A percentile compares a stretch with the other conserved stretches of the same genome.
Conservation (phyloP, 2,888 invertebrate genomes). For the Philereme transversata region DNA sequence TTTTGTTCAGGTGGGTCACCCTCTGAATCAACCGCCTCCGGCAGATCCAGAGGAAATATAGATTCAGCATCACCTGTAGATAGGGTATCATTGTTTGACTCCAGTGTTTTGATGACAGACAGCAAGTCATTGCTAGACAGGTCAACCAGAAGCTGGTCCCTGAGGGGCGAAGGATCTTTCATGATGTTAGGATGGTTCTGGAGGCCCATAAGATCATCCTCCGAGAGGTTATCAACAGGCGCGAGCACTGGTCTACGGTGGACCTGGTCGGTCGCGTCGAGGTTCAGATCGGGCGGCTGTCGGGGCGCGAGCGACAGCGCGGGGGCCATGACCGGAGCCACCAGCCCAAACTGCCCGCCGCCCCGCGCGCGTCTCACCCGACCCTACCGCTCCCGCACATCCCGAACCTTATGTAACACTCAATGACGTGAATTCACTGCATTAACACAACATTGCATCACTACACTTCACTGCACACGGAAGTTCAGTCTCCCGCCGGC, state of each 20-base stretch:
- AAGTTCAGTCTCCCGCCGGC: slow-evolving; percentile 69
- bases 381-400: slow-evolving; percentile 66
- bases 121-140: slow-evolving; percentile 85
- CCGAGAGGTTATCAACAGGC: slow-evolving; percentile 82
- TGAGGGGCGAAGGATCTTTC: slow-evolving; percentile 83
- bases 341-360: slow-evolving; percentile 28
- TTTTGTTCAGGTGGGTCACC: slow-evolving; percentile 80
- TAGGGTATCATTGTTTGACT: slow-evolving; percentile 73
- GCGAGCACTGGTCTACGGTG: slow-evolving; percentile 73
- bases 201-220: slow-evolving; percentile 84
- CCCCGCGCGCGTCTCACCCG: slow-evolving; percentile 67
- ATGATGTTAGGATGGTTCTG: slow-evolving; percentile 82
- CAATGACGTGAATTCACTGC: slow-evolving; percentile 55
- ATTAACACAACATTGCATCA: slow-evolving; percentile 57
- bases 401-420: slow-evolving; percentile 73
- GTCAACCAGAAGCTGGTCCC: slow-evolving; percentile 87
- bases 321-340: slow-evolving; percentile 95
- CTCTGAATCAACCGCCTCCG: slow-evolving; percentile 81
- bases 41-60: slow-evolving; percentile 75
- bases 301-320: slow-evolving; percentile 91
- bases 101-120: slow-evolving; percentile 90
- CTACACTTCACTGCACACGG: slow-evolving; percentile 56
- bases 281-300: slow-evolving; percentile 61
- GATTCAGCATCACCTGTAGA: slow-evolving; percentile 77
- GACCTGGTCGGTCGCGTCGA: slow-evolving; percentile 55